A percentile compares a stretch with the other conserved stretches of the same genome.
phyloP scores from a whole-genome alignment of 2,113 vertebrate species.

The Peromyscus leucopus region DNA sequence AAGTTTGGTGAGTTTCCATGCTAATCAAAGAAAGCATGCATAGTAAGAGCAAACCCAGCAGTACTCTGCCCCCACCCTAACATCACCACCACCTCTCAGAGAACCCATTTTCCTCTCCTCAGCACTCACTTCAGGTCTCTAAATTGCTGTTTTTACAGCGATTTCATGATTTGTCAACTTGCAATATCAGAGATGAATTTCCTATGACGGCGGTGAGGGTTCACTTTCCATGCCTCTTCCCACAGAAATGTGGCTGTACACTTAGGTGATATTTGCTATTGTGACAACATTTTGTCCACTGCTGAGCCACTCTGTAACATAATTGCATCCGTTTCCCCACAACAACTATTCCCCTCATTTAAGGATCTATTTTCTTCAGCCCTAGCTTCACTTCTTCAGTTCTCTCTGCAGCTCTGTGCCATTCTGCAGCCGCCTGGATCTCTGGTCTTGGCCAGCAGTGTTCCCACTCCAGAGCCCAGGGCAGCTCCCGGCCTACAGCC shows the following conservation, averaged over 20 bases:
- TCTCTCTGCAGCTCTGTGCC: not conserved
- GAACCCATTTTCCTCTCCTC: not conserved
- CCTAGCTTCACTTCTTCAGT: not conserved
- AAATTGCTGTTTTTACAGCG: not conserved
- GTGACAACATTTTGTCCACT: not conserved
- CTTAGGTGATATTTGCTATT: not conserved
- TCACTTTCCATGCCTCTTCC: not conserved
- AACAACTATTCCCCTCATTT: not conserved
- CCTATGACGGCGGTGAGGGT: not conserved
- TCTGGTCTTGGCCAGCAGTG: not conserved
- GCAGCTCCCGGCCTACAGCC: not conserved
- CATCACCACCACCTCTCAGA: not conserved
- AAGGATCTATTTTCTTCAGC: not conserved
- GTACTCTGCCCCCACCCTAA: not conserved
- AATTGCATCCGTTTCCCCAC: not conserved
- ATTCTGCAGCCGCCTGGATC: not conserved
- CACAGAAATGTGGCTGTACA: not conserved
- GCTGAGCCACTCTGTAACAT: not conserved
- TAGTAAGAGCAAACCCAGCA: not conserved
- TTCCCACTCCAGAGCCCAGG: not conserved
- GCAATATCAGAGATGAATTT: not conserved
- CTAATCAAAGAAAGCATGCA: not conserved
- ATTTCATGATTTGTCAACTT: not conserved
- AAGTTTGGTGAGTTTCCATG: not conserved
- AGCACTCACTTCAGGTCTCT: not conserved